Conservation (phyloP, 2,888 invertebrate genomes). For the Perizoma affinitatum region DNA sequence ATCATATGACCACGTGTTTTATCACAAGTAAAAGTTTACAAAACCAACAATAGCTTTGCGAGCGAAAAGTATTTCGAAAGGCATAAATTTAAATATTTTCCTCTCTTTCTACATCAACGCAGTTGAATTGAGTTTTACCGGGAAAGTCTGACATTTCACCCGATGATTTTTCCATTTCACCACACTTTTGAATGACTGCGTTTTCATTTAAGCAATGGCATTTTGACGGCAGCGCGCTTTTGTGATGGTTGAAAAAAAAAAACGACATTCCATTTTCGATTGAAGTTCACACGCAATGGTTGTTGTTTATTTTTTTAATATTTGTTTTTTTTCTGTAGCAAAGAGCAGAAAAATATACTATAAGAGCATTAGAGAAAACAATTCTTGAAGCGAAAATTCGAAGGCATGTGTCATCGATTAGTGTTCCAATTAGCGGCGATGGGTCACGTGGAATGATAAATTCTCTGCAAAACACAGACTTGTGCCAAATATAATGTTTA, state of each 20-base stretch:
- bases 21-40: too few relatives aligned
- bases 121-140: conserved; percentile 47
- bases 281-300: conserved; percentile 63
- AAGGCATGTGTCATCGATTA: too few relatives aligned
- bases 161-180: conserved; percentile 80
- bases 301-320: conserved; percentile 43
- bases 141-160: conserved; percentile 67
- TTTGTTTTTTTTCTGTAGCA: conserved; percentile 16
- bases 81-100: conserved; percentile 31
- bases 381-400: too few relatives aligned
- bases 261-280: conserved; percentile 73
- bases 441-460: too few relatives aligned
- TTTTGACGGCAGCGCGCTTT: conserved; percentile 74
- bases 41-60: conserved; percentile 5
- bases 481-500: too few relatives aligned
- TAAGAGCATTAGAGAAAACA: too few relatives aligned
- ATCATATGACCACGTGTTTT: not conserved
- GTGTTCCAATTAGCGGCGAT: too few relatives aligned
- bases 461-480: too few relatives aligned
- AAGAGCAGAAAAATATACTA: not conserved
- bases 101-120: conserved; percentile 26
- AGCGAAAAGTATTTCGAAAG: conserved; percentile 5
- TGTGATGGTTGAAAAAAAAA: conserved; percentile 64
- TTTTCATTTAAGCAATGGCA: conserved; percentile 82
- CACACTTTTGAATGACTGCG: conserved; percentile 77